Evolutionary conservation across 2,113 vertebrate species (phyloP).

Genomic region (Notarius quadriscutis): DNA sequence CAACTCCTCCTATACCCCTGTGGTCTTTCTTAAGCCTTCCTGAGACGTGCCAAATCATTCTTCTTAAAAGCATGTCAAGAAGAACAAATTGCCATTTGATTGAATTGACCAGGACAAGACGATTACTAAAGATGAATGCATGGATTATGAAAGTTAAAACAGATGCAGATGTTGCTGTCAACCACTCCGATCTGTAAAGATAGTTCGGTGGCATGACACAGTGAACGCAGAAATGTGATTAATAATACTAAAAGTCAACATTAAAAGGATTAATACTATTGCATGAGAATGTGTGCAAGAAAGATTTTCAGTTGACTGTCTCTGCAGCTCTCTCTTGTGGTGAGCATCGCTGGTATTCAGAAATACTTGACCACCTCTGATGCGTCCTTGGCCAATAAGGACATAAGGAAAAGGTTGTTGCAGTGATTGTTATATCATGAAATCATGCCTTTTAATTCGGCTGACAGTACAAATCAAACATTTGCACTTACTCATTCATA

Average conservation of each 20-base stretch:
- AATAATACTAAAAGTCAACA: not conserved
- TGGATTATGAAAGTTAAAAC: not conserved
- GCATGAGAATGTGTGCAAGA: not conserved
- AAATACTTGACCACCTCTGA: not conserved
- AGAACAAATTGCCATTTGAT: not conserved
- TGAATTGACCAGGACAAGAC: not conserved
- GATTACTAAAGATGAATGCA: not conserved
- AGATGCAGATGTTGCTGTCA: not conserved
- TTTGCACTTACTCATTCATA: not conserved
- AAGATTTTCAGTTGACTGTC: not conserved
- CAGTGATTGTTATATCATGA: not conserved
- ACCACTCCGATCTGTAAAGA: not conserved
- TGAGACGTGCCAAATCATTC: not conserved
- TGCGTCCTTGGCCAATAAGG: constrained; percentile 1
- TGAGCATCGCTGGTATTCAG: not conserved
- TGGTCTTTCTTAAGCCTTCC: not conserved
- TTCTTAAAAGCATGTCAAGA: not conserved
- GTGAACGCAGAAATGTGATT: not conserved
- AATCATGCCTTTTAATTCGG: not conserved
- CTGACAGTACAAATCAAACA: not conserved
- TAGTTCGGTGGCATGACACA: not conserved
- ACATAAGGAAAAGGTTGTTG: not conserved
- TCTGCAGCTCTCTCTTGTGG: not conserved
- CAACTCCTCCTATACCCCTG: not conserved
- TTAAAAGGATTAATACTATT: not conserved